Evolutionary conservation across 2,888 invertebrate genomes (phyloP).

Genomic region (Cephus rjabovi): DNA sequence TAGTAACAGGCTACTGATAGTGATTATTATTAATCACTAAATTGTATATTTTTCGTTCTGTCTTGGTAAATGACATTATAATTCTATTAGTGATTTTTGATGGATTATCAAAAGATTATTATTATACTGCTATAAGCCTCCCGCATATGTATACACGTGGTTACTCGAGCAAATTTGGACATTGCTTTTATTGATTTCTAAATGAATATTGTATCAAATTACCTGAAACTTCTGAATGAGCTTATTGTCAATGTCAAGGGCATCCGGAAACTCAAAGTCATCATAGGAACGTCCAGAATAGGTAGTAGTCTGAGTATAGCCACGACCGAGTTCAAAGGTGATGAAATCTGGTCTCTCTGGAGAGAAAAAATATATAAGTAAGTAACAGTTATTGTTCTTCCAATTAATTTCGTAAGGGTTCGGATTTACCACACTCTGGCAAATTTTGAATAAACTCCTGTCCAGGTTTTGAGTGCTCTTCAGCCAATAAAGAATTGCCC

Average conservation of each 20-base stretch:
- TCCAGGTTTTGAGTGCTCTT: constrained; percentile 23
- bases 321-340: constrained; percentile 35
- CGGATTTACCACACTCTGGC: constrained; percentile 31
- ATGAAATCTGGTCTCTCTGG: constrained; percentile 37
- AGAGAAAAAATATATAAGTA: constrained; percentile 5
- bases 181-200: not conserved
- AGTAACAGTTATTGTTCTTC: not conserved
- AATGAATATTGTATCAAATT: not conserved
- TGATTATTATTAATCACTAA: not conserved
- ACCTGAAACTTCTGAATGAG: constrained; percentile 40
- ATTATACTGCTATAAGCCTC: not conserved
- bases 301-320: constrained; percentile 29
- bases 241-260: constrained; percentile 29
- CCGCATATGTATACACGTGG: not conserved
- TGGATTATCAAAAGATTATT: not conserved
- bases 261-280: constrained; percentile 34
- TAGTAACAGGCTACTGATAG: not conserved
- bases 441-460: constrained; percentile 29
- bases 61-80: not conserved
- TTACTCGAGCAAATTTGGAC: not conserved
- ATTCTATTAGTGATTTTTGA: not conserved
- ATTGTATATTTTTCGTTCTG: not conserved
- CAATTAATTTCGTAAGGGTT: not conserved
- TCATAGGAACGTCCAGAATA: constrained; percentile 14
- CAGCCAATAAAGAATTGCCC: not conserved